Conservation (phyloP, 2,113 vertebrate species). For the Bufo gargarizans region DNA sequence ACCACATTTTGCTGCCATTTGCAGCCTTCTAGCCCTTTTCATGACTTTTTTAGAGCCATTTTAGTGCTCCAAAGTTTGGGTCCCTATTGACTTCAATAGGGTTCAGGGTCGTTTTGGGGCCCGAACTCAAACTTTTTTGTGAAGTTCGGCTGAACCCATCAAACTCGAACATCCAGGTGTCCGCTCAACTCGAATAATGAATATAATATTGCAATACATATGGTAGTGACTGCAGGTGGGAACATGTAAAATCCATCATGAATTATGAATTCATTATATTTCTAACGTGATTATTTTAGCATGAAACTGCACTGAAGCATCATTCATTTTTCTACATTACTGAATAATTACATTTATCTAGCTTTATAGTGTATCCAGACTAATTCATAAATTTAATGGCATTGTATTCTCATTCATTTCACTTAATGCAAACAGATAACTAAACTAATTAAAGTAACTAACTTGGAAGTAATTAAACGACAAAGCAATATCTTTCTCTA, state of each 20-base stretch:
- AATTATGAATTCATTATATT: conserved; percentile 55
- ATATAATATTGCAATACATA: not conserved
- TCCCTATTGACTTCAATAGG: too few relatives aligned
- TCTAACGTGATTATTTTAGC: conserved; percentile 51
- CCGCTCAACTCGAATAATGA: too few relatives aligned
- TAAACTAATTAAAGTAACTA: conserved; percentile 58
- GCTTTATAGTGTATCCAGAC: conserved; percentile 9
- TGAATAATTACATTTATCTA: conserved; percentile 53
- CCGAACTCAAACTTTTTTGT: too few relatives aligned
- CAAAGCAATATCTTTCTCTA: conserved; percentile 56
- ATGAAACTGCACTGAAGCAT: conserved; percentile 34
- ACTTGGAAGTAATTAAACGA: conserved; percentile 55
- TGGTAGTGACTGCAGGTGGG: conserved; percentile 13
- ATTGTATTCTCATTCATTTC: conserved; percentile 55
- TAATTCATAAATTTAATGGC: conserved; percentile 55
- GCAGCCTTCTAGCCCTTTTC: too few relatives aligned
- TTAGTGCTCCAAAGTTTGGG: too few relatives aligned
- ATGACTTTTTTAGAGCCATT: too few relatives aligned
- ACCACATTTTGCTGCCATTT: too few relatives aligned
- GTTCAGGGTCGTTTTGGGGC: too few relatives aligned
- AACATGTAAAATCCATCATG: conserved; percentile 36
- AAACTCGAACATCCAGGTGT: too few relatives aligned
- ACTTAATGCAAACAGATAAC: conserved; percentile 58
- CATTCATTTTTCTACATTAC: conserved; percentile 55
- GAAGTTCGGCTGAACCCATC: too few relatives aligned